phyloP scores from a whole-genome alignment of 37 sponge, comb jelly and placozoan genomes.

The Aplysina aerophoba region DNA sequence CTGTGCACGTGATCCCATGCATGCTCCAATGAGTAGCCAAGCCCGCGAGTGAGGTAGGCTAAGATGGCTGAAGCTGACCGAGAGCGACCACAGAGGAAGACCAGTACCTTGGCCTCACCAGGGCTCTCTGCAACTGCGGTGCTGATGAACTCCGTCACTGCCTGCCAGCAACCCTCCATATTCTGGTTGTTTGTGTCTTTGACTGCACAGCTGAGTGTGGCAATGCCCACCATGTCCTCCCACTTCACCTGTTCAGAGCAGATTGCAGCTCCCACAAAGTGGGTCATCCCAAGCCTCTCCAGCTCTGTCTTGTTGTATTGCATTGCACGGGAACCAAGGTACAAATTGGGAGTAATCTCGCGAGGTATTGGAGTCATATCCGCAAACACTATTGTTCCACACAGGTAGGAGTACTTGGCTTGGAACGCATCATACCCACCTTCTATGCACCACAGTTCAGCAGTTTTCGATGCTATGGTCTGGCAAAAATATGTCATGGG shows the following conservation, averaged over 20 bases:
- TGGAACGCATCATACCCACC: conserved; percentile 62
- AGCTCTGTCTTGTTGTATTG: conserved; percentile 24
- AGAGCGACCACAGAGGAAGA: conserved; percentile 63
- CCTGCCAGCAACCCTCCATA: conserved; percentile 63
- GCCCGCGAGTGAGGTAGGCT: conserved; percentile 52
- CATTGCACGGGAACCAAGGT: conserved; percentile 63
- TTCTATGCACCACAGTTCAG: conserved; percentile 67
- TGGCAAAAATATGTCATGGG: conserved; percentile 62
- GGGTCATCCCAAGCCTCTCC: conserved; percentile 55
- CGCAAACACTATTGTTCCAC: conserved; percentile 41
- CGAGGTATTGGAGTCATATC: conserved; percentile 71
- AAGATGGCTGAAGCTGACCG: conserved; percentile 65
- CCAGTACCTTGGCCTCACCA: conserved; percentile 21
- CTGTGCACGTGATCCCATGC: conserved; percentile 53
- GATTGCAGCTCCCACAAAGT: conserved; percentile 49
- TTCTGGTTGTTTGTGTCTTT: conserved; percentile 40
- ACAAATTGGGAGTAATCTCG: conserved; percentile 51
- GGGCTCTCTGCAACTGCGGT: not conserved
- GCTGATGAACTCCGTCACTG: conserved; percentile 44
- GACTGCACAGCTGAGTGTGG: conserved; percentile 50
- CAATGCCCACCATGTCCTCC: conserved; percentile 39
- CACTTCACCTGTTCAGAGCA: conserved; percentile 45
- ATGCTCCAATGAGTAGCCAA: conserved; percentile 11
- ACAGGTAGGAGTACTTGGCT: conserved; percentile 58
- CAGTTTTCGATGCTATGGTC: conserved; percentile 52